Percentiles rank a stretch among this genome's conserved stretches.
Conservation (phyloP, 2,888 invertebrate genomes). For the Reticulitermes lucifugus region DNA sequence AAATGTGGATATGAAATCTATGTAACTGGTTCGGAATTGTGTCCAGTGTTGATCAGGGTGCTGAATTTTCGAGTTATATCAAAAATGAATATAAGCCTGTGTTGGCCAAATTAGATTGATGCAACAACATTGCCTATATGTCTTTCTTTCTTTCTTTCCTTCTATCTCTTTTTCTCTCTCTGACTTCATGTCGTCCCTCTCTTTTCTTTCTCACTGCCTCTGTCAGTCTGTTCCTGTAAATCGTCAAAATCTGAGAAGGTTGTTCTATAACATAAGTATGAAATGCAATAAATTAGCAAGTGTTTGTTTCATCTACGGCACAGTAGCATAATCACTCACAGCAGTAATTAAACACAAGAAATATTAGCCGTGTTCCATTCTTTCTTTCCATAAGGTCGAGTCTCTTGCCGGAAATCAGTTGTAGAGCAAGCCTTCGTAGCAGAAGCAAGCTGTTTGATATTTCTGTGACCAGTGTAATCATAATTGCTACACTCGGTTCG, state of each 20-base stretch:
- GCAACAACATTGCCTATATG: no score
- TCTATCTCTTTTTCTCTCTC: not conserved
- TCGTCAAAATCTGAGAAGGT: no score
- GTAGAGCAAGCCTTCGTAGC: not conserved
- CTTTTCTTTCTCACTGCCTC: not conserved
- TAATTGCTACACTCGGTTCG: slow-evolving; percentile 4
- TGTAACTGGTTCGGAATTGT: no score
- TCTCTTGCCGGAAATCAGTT: not conserved
- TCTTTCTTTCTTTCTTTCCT: not conserved
- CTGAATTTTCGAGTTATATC: no score
- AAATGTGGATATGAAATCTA: no score
- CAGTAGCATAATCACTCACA: not conserved
- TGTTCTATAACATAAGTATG: no score
- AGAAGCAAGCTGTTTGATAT: not conserved
- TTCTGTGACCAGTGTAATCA: slow-evolving; percentile 24
- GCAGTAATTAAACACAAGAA: not conserved
- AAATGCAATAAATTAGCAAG: no score
- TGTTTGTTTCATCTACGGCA: no score
- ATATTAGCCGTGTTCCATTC: not conserved
- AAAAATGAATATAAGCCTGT: no score
- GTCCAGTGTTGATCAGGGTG: no score
- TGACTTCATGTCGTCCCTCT: not conserved
- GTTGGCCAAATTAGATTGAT: no score
- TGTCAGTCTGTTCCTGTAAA: not conserved
- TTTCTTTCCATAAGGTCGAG: not conserved